Evolutionary conservation across 2,797 vertebrate genomes (phyloP).

Genomic region (Cryptoprocta ferox): DNA sequence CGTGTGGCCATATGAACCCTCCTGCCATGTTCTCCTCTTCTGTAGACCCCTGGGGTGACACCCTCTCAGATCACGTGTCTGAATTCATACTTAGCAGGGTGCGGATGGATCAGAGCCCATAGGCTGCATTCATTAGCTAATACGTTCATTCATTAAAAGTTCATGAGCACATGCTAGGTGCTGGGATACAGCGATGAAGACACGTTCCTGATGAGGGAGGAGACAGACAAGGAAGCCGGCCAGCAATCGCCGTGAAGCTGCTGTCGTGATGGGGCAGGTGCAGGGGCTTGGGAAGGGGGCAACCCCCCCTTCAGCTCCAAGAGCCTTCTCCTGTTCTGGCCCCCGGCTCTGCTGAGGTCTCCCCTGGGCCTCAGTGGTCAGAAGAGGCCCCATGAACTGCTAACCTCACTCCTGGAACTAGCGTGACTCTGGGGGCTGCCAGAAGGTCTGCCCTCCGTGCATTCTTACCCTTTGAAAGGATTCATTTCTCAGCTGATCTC

Average conservation of each 20-base stretch:
- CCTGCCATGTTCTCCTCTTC: not conserved
- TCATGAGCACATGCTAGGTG: not conserved
- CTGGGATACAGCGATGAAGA: not conserved
- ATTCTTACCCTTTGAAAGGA: not conserved
- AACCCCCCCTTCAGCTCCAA: not conserved
- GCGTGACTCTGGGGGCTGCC: not conserved
- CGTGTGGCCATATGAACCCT: rapidly evolving
- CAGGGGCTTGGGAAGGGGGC: not conserved
- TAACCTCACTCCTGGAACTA: not conserved
- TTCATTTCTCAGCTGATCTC: not conserved
- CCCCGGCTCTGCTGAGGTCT: not conserved
- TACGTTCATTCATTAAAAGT: not conserved
- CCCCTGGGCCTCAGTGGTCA: no score
- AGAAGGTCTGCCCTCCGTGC: not conserved
- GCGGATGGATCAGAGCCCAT: not conserved
- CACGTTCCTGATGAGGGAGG: not conserved
- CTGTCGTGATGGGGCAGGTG: rapidly evolving
- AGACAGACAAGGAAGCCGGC: not conserved
- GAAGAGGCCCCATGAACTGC: not conserved
- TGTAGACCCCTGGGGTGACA: not conserved
- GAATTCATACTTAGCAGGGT: not conserved
- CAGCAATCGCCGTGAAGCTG: not conserved
- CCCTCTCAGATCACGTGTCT: not conserved
- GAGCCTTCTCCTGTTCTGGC: not conserved
- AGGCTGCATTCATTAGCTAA: not conserved